Evolutionary conservation across 2,888 invertebrate species (phyloP).

Genomic region (Harpalus rufipes): DNA sequence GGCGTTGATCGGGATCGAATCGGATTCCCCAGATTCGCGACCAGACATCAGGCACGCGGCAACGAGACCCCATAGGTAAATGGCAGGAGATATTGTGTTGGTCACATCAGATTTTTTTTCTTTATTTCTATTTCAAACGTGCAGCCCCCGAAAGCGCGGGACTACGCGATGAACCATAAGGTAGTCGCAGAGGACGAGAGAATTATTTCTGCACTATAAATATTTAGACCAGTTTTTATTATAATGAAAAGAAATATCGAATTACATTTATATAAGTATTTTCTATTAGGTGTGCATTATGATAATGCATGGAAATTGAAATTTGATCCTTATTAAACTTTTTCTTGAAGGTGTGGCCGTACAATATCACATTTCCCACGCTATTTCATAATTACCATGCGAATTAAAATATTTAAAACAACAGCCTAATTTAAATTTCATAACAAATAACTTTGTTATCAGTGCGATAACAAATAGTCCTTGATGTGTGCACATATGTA

Average conservation of each 20-base stretch:
- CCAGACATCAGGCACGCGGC: no score
- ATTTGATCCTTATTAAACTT: slow-evolving; percentile 3
- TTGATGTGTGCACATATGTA: slow-evolving; percentile 44
- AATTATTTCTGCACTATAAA: no score
- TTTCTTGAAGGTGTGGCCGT: slow-evolving; percentile 23
- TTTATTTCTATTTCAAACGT: no score
- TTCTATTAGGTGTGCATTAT: background rate
- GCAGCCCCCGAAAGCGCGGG: no score
- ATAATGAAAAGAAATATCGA: background rate
- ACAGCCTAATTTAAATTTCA: slow-evolving; percentile 29
- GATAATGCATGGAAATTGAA: slow-evolving; percentile 11
- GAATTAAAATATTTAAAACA: slow-evolving; percentile 43
- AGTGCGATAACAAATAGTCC: slow-evolving; percentile 15
- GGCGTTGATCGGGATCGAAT: no score
- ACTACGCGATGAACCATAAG: no score
- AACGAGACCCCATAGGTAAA: no score
- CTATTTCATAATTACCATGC: slow-evolving; percentile 31
- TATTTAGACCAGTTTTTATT: background rate
- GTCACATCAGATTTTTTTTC: no score
- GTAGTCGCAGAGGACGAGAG: no score
- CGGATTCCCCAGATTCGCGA: no score
- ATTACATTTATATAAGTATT: background rate
- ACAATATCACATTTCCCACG: slow-evolving; percentile 22
- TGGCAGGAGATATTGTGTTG: no score
- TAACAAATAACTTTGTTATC: slow-evolving; percentile 50